Percentiles rank a stretch among this genome's conserved stretches.
phyloP scores from a whole-genome alignment of 2,113 vertebrate genomes.

The Trachemys scripta region DNA sequence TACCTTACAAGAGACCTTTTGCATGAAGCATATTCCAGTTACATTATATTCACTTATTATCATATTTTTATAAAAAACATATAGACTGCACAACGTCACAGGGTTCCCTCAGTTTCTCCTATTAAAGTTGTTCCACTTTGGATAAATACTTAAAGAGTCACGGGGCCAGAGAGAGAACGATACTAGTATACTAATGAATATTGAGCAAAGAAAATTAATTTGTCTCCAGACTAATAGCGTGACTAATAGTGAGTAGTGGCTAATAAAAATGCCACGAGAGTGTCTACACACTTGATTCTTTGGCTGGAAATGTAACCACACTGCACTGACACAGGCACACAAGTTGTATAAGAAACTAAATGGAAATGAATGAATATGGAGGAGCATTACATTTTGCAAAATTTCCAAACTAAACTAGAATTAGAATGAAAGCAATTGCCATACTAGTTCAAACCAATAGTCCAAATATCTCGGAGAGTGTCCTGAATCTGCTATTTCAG shows the following conservation, averaged over 20 bases:
- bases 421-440: conserved; percentile 27
- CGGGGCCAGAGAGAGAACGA: neutral
- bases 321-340: neutral
- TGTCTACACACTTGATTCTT: neutral
- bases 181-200: neutral
- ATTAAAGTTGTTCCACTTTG: neutral
- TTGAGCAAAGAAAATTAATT: neutral
- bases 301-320: conserved; percentile 21
- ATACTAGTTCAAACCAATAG: conserved; percentile 10
- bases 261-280: conserved; percentile 38
- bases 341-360: neutral
- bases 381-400: neutral
- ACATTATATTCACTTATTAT: too few relatives aligned
- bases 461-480: neutral
- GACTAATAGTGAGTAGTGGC: neutral
- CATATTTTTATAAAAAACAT: too few relatives aligned
- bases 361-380: neutral
- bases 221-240: neutral
- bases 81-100: too few relatives aligned
- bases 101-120: neutral
- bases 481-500: neutral
- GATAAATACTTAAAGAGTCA: neutral
- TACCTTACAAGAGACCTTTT: too few relatives aligned
- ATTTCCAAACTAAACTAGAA: neutral
- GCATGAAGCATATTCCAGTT: too few relatives aligned